Base-by-base conservation (phyloP, 2,113 vertebrate species). In the Syngnathoides biaculeatus region DNA sequence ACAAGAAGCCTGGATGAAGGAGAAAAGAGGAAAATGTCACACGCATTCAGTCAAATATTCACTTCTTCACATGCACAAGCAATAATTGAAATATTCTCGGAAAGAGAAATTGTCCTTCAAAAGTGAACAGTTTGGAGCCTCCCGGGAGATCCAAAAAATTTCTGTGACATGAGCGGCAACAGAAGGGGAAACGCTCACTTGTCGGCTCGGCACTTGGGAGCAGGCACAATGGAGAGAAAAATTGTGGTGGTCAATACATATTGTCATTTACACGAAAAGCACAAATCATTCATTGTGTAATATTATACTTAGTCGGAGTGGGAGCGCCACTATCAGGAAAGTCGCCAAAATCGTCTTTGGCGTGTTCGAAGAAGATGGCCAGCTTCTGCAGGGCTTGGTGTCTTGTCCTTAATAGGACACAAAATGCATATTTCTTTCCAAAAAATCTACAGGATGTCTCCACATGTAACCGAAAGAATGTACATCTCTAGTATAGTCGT, bases 401-500 rank as follows among this genome's bases (percentile, higher is more conserved):
- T 72, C 90, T 92, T 57, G 87, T 87, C 71, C 94, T 95, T 13
- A n/a, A n/a, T n/a, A n/a, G n/a, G n/a, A n/a, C n/a, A n/a, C n/a
- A n/a, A n/a, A n/a, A n/a, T n/a, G n/a, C n/a, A n/a, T n/a, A n/a
- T n/a, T n/a, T n/a, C n/a, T n/a, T n/a, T n/a, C n/a, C n/a, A n/a
- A n/a, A n/a, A n/a, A n/a, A n/a, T n/a, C n/a, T n/a, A n/a, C n/a
- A n/a, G n/a, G n/a, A n/a, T 35, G 1, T 35, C 30, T 35, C 30
- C 6, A 1, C 30, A 35, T 35, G 3, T 35, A 35, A 35, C 4
- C 6, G 3, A 6, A 35, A 35, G 30, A 35, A 35, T 35, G 3
- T 35, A 2, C 30, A 35, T 35, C 30, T 35, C 30, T 5, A 35
- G 30, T 35, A 35, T 35, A 35, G 30, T 35, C 6, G 30, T 35